Percentiles rank a stretch among this genome's conserved stretches.
phyloP scores from a whole-genome alignment of 1,140 invertebrate genomes.

The Philaenus spumarius region DNA sequence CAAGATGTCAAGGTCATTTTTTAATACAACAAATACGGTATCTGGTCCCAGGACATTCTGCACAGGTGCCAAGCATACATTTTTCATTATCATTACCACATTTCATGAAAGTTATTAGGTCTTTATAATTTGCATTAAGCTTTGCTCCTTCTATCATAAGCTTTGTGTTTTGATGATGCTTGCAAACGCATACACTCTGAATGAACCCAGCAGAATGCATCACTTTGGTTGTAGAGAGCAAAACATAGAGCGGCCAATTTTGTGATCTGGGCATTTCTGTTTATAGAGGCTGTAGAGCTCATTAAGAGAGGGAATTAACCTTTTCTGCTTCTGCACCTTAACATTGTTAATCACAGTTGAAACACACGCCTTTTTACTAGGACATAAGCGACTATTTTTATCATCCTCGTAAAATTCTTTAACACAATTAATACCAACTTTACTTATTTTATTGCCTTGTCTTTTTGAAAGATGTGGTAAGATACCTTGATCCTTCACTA shows the following conservation, averaged over 20 bases:
- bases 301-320: slow-evolving; percentile 17
- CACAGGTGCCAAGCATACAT: slow-evolving; percentile 6
- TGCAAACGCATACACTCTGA: slow-evolving; percentile 25
- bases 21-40: background rate
- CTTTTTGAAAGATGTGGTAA: slow-evolving; percentile 13
- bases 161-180: slow-evolving; percentile 20
- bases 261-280: slow-evolving; percentile 16
- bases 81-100: slow-evolving; percentile 1
- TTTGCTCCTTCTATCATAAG: slow-evolving; percentile 13
- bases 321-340: slow-evolving; percentile 19
- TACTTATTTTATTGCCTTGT: slow-evolving; percentile 13
- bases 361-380: slow-evolving; percentile 18
- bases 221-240: slow-evolving; percentile 19
- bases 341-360: slow-evolving; percentile 11
- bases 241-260: slow-evolving; percentile 16
- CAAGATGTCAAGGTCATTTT: slow-evolving; percentile 1
- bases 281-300: slow-evolving; percentile 10
- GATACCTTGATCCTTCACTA: slow-evolving; percentile 18
- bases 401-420: slow-evolving; percentile 22
- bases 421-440: slow-evolving; percentile 15
- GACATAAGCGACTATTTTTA: slow-evolving; percentile 20
- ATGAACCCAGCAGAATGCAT: slow-evolving; percentile 21
- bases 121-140: slow-evolving; percentile 10
- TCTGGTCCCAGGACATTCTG: slow-evolving; percentile 2
- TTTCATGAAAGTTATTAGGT: slow-evolving; percentile 1